Conservation (phyloP, 2,888 invertebrate species). For the Melanchra persicariae region DNA sequence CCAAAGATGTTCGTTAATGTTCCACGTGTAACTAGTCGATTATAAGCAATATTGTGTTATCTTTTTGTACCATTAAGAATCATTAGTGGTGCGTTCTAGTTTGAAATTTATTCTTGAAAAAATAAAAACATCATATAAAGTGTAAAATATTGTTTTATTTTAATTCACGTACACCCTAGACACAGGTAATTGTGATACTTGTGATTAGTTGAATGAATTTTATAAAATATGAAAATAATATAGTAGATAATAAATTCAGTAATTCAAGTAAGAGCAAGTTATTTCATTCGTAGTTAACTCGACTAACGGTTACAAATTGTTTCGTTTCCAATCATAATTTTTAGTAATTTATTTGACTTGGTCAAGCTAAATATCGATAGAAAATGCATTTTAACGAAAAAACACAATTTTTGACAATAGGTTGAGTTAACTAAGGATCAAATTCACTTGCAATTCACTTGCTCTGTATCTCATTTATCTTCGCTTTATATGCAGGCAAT, state of each 20-base stretch:
- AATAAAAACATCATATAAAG: constrained; percentile 40
- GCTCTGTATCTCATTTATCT: constrained; percentile 55
- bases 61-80: constrained; percentile 16
- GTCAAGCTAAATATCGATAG: no score
- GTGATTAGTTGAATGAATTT: neutral
- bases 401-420: no score
- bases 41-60: constrained; percentile 35
- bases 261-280: no score
- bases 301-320: no score
- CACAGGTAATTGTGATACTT: neutral
- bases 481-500: constrained; percentile 71
- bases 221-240: neutral
- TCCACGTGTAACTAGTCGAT: constrained; percentile 24
- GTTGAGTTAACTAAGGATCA: neutral
- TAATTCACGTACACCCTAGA: neutral
- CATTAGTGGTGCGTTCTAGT: constrained; percentile 28
- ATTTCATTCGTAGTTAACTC: no score
- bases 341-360: neutral
- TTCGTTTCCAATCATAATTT: no score
- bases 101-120: constrained; percentile 40
- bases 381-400: no score
- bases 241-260: neutral
- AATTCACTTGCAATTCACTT: neutral
- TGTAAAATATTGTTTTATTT: constrained; percentile 42
- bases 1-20: constrained; percentile 9